Percentiles rank a stretch among this genome's conserved stretches.
phyloP scores from a whole-genome alignment of 2,113 vertebrate species.

The Nipponia nippon region DNA sequence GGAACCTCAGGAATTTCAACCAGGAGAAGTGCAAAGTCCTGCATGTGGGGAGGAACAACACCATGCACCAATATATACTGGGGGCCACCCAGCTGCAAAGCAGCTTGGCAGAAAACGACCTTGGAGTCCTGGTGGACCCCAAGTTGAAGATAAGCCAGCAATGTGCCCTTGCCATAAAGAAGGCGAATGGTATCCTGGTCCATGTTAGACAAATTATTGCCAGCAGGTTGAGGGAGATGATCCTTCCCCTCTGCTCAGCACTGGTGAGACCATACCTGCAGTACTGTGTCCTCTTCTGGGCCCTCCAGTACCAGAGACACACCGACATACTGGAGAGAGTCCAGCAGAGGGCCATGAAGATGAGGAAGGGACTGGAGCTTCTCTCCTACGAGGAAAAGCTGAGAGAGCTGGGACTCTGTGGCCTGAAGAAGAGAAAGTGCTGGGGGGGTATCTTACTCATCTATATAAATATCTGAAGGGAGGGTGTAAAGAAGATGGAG shows the following conservation, averaged over 20 bases:
- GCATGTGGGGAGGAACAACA: not conserved
- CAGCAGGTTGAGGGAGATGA: not conserved
- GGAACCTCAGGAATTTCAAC: not conserved
- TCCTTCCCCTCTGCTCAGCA: not conserved
- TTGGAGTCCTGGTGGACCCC: not conserved
- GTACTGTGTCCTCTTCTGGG: not conserved
- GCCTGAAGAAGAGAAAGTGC: not conserved
- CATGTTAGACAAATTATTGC: not conserved
- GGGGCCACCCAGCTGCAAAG: not conserved
- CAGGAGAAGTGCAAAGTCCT: not conserved
- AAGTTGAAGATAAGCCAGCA: not conserved
- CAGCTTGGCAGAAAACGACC: not conserved
- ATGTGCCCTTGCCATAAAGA: rapidly evolving
- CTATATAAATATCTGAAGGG: not conserved
- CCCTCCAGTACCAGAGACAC: not conserved
- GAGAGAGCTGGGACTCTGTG: not conserved
- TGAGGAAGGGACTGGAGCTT: not conserved
- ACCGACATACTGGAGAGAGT: not conserved
- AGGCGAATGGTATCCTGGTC: not conserved
- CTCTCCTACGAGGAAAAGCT: not conserved
- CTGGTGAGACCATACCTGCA: not conserved
- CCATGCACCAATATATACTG: rapidly evolving
- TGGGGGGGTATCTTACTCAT: not conserved
- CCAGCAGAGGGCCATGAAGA: not conserved
- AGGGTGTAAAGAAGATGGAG: not conserved